These are phyloP conservation scores for Dryococelus australis DNA, from an alignment of 2,888 invertebrate genomes.

Conservation along the genomic window DNA sequence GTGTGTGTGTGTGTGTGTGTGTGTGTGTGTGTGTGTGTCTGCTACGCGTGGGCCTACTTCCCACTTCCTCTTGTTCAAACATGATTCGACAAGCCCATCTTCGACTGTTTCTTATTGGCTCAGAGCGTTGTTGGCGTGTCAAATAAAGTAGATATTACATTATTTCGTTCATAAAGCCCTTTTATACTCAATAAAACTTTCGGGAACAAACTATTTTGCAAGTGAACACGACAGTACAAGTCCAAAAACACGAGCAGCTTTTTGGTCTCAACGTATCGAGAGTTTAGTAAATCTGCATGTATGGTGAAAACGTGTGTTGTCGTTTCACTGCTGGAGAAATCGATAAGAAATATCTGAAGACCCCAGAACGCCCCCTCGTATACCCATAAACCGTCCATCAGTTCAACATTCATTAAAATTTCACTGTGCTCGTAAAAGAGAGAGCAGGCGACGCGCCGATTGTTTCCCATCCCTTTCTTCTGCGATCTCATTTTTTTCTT, in stretches of 20 bases:
- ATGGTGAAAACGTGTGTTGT: not conserved
- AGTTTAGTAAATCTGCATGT: not conserved
- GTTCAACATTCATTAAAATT: slow-evolving; percentile 16
- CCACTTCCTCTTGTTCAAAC: no score
- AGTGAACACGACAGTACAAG: no score
- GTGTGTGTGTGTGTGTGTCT: no score
- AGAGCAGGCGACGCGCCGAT: slow-evolving; percentile 1
- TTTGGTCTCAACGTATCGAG: not conserved
- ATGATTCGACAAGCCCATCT: no score
- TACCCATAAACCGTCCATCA: not conserved
- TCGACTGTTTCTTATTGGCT: no score
- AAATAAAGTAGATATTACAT: no score
- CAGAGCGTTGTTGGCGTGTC: no score
- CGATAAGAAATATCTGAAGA: not conserved
- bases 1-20: no score
- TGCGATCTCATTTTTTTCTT: not conserved
- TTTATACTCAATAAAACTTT: no score
- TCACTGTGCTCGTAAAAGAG: slow-evolving; percentile 4
- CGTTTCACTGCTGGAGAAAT: not conserved
- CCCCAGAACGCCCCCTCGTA: not conserved
- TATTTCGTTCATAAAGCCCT: no score
- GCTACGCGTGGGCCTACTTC: no score
- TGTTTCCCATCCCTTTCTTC: not conserved
- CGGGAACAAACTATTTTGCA: no score
- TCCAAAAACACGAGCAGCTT: not conserved